Percentiles rank a stretch among this genome's conserved stretches.
Evolutionary conservation across 2,113 vertebrate species (phyloP).

Genomic region (Lipophrys pholis): DNA sequence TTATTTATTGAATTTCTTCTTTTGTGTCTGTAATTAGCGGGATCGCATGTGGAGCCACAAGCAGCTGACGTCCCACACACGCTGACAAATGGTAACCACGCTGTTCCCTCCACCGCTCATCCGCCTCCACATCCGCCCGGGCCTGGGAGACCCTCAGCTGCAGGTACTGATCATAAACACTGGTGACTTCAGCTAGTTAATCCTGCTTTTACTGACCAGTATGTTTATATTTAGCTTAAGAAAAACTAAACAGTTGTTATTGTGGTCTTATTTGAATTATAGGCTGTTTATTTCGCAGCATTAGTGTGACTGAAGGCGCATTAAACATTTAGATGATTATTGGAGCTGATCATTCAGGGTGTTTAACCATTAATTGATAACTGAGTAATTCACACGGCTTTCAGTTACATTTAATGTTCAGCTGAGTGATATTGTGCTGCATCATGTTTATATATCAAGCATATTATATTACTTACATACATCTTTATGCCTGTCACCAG

Average conservation of each 20-base stretch:
- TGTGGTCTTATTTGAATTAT: too few species aligned
- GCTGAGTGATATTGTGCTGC: too few species aligned
- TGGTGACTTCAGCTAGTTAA: not conserved
- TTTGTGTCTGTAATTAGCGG: conserved; percentile 47
- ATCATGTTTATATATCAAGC: too few species aligned
- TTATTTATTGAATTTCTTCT: conserved; percentile 4
- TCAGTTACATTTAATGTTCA: too few species aligned
- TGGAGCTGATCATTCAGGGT: not conserved
- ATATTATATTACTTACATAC: too few species aligned
- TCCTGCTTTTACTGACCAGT: not conserved
- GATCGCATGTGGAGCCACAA: conserved; percentile 75
- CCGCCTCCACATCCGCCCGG: conserved; percentile 77
- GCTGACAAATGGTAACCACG: conserved; percentile 86
- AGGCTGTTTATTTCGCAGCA: too few species aligned
- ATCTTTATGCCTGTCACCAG: not conserved
- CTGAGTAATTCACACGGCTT: too few species aligned
- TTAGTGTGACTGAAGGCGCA: too few species aligned
- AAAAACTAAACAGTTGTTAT: too few species aligned
- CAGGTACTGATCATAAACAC: conserved; percentile 79
- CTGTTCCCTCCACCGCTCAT: conserved; percentile 74
- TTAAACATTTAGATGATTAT: not conserved
- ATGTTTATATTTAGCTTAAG: not conserved
- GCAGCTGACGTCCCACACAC: conserved; percentile 62
- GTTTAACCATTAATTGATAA: not conserved
- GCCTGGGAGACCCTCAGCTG: conserved; percentile 82